phyloP scores from a whole-genome alignment of 2,797 vertebrate genomes.

The Pangasius larnaudii region DNA sequence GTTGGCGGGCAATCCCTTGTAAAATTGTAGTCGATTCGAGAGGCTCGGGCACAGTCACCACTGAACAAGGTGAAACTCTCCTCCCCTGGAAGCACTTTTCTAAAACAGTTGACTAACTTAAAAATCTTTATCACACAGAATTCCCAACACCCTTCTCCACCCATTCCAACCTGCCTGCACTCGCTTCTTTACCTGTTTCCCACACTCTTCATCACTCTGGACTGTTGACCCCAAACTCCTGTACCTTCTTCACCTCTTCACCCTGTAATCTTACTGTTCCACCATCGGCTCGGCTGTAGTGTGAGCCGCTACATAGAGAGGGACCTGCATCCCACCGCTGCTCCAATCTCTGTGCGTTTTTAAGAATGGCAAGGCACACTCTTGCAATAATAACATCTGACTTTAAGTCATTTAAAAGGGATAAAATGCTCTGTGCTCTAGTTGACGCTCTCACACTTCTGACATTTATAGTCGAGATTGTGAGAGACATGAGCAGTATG shows the following conservation, averaged over 20 bases:
- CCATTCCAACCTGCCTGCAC: too few relatives aligned
- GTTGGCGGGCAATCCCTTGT: conserved; percentile 23
- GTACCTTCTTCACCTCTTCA: too few relatives aligned
- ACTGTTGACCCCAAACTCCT: too few relatives aligned
- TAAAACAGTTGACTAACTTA: conserved; percentile 47
- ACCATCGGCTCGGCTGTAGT: background rate
- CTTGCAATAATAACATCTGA: conserved; percentile 42
- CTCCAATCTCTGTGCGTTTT: background rate
- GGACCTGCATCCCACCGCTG: background rate
- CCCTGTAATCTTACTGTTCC: background rate
- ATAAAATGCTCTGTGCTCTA: background rate
- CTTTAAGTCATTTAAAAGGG: background rate
- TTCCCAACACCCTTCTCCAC: too few relatives aligned
- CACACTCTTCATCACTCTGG: too few relatives aligned
- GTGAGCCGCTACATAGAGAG: background rate
- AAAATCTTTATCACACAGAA: too few relatives aligned
- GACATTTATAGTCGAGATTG: background rate
- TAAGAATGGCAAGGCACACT: background rate
- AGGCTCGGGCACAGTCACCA: conserved; percentile 45
- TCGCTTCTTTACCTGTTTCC: too few relatives aligned
- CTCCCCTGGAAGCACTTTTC: conserved; percentile 42
- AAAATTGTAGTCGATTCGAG: conserved; percentile 9
- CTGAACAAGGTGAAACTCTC: conserved; percentile 56
- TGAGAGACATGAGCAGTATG: conserved; percentile 37
- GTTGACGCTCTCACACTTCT: background rate